phyloP scores from a whole-genome alignment of 1,140 invertebrate genomes.

The Homarus americanus region DNA sequence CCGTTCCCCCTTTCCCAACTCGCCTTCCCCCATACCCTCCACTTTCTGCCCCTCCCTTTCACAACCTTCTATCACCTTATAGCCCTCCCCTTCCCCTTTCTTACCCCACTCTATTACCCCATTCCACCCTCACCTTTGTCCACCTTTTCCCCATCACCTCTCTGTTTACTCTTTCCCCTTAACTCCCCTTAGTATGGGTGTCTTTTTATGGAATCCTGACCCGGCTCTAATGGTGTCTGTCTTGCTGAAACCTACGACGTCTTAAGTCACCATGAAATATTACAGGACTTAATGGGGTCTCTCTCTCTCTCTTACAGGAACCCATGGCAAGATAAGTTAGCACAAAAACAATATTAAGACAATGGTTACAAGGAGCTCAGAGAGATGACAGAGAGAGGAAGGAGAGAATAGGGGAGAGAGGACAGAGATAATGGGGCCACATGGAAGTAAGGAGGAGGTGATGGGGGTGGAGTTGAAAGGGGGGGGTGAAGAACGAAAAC shows the following conservation, averaged over 20 bases:
- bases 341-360: no score
- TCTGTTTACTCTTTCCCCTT: neutral
- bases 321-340: constrained; percentile 30
- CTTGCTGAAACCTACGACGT: constrained; percentile 55
- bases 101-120: neutral
- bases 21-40: neutral
- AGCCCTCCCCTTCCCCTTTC: neutral
- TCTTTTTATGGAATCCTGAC: constrained; percentile 50
- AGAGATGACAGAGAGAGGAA: no score
- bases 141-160: neutral
- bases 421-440: no score
- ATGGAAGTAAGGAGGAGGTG: no score
- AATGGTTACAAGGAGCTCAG: neutral
- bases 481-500: no score
- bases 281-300: constrained; percentile 53
- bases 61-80: no score
- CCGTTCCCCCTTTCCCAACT: neutral
- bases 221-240: constrained; percentile 55
- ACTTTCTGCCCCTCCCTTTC: neutral
- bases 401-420: neutral
- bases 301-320: constrained; percentile 53
- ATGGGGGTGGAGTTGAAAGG: no score
- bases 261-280: constrained; percentile 59
- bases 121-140: constrained; percentile 1
- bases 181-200: constrained; percentile 36